Conservation (phyloP, 2,797 vertebrate genomes). For the Echiichthys vipera region DNA sequence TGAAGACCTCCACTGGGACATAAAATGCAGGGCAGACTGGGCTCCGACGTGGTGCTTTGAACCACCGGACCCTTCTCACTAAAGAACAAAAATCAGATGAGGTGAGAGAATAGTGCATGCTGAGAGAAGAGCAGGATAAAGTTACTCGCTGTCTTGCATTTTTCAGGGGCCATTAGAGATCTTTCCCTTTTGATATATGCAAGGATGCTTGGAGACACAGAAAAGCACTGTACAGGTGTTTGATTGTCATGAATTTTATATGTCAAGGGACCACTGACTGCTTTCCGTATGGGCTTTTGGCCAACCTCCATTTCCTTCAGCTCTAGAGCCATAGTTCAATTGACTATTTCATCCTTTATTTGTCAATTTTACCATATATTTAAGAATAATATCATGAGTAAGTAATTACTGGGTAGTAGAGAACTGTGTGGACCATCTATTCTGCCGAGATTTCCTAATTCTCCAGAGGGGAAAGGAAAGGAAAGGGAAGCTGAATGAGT, state of each 20-base stretch:
- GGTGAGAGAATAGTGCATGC: constrained; percentile 47
- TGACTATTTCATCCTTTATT: constrained; percentile 21
- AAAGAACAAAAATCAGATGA: constrained; percentile 48
- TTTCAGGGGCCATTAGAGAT: constrained; percentile 69
- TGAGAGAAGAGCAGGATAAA: constrained; percentile 43
- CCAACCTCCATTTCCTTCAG: constrained; percentile 9
- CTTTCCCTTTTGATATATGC: constrained; percentile 53
- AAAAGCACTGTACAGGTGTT: constrained; percentile 74
- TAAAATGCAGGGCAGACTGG: constrained; percentile 53
- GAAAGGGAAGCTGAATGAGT: constrained; percentile 44
- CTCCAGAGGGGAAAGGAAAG: constrained; percentile 28
- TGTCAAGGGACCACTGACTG: constrained; percentile 32
- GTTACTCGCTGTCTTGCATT: constrained; percentile 65
- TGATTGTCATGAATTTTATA: constrained; percentile 71
- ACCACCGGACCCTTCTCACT: constrained; percentile 35
- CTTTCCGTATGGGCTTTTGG: constrained; percentile 17
- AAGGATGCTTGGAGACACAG: constrained; percentile 42
- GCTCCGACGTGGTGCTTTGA: constrained; percentile 46
- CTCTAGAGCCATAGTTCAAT: not conserved
- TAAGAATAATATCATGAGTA: constrained; percentile 27
- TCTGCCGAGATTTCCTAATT: constrained; percentile 29
- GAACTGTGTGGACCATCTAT: constrained; percentile 31
- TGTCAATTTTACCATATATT: constrained; percentile 7
- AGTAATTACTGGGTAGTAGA: constrained; percentile 10
- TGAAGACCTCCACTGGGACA: constrained; percentile 68